phyloP scores from a whole-genome alignment of 1,140 invertebrate genomes.

The Drosophila arawakana region DNA sequence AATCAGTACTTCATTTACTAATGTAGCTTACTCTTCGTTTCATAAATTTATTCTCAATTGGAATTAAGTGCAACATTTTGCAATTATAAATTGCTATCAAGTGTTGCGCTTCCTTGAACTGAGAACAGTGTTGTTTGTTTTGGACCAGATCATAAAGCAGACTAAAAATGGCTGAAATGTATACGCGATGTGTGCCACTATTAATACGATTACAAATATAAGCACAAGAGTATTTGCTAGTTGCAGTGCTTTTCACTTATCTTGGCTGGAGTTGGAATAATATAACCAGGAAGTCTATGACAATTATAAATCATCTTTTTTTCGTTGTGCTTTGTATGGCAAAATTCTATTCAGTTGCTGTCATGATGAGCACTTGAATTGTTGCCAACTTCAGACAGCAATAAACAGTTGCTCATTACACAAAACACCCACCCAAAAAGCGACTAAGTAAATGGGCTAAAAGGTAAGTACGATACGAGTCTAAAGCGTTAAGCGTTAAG shows the following conservation, averaged over 20 bases:
- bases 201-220: constrained; percentile 33
- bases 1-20: neutral
- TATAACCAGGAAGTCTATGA: constrained; percentile 78
- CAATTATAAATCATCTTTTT: constrained; percentile 80
- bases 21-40: neutral
- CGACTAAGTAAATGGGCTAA: constrained; percentile 40
- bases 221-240: constrained; percentile 35
- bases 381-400: constrained; percentile 57
- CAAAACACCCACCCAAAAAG: constrained; percentile 51
- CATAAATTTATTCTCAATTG: neutral
- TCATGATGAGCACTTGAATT: constrained; percentile 76
- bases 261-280: constrained; percentile 48
- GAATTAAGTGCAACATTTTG: neutral
- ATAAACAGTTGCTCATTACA: constrained; percentile 58
- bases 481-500: constrained; percentile 27
- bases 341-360: constrained; percentile 60
- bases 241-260: constrained; percentile 51
- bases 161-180: constrained; percentile 54
- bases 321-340: constrained; percentile 31
- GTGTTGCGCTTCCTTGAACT: neutral
- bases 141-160: constrained; percentile 35
- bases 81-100: constrained; percentile 3
- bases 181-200: constrained; percentile 53
- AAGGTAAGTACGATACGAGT: constrained; percentile 13
- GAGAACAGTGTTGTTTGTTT: constrained; percentile 28